Evolutionary conservation across 2,113 vertebrate species (phyloP).

Genomic region (Cyrtonyx montezumae): DNA sequence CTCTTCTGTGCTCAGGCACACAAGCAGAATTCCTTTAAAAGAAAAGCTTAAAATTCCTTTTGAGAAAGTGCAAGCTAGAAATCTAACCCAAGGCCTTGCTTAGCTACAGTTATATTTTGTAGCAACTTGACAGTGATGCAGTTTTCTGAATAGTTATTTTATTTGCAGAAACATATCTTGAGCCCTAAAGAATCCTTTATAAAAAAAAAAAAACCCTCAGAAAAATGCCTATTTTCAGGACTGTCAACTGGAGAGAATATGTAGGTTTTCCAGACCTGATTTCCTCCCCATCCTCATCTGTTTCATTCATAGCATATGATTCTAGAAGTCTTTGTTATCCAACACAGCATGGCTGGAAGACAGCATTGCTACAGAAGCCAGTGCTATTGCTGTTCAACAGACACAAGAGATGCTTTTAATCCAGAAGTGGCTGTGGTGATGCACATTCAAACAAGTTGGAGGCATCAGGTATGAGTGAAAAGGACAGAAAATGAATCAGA

Average conservation of each 20-base stretch:
- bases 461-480: background rate
- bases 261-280: background rate
- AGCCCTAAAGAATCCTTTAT: background rate
- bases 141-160: background rate
- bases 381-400: background rate
- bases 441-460: background rate
- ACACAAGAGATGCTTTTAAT: background rate
- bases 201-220: background rate
- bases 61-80: background rate
- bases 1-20: slow-evolving; percentile 23
- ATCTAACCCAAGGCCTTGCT: background rate
- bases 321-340: background rate
- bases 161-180: slow-evolving; percentile 6
- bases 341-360: background rate
- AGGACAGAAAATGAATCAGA: background rate
- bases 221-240: background rate
- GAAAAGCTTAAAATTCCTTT: background rate
- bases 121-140: background rate
- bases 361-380: background rate
- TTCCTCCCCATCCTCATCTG: background rate
- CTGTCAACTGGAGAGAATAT: background rate
- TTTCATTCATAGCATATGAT: background rate
- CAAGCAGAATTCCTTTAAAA: slow-evolving; percentile 25
- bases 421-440: background rate
- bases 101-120: background rate